These are phyloP conservation scores for Drosophila mettleri DNA, from an alignment of 2,888 invertebrate genomes.

Conservation along the genomic window DNA sequence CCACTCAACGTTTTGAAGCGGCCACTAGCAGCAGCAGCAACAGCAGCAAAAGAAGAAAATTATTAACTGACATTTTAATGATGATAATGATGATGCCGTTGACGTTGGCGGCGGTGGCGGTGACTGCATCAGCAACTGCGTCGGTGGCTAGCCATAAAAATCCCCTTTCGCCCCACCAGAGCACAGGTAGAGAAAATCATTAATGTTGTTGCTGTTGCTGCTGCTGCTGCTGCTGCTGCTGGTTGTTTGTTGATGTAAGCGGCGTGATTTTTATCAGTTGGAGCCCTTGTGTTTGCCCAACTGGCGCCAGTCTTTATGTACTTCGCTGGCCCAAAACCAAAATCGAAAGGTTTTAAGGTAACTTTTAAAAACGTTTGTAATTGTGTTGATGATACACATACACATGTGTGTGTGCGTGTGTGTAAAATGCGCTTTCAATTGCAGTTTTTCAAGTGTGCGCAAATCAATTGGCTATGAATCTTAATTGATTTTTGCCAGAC, in stretches of 20 bases:
- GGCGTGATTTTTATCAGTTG: conserved; percentile 82
- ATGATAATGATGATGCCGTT: conserved; percentile 82
- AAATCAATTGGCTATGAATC: conserved; percentile 84
- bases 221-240: conserved; percentile 40
- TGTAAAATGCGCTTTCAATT: conserved; percentile 59
- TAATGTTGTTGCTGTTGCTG: conserved; percentile 38
- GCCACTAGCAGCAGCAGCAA: conserved; percentile 18
- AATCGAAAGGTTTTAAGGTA: conserved; percentile 29
- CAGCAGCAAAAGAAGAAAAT: conserved; percentile 51
- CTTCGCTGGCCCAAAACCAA: conserved; percentile 42
- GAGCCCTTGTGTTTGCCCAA: conserved; percentile 65
- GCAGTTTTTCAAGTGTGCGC: conserved; percentile 60
- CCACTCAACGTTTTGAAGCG: conserved; percentile 67
- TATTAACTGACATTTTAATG: conserved; percentile 83
- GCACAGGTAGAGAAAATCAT: conserved; percentile 51
- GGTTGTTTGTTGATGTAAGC: conserved; percentile 73
- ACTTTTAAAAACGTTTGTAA: conserved; percentile 21
- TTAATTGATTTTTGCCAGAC: conserved; percentile 81
- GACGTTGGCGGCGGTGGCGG: conserved; percentile 54
- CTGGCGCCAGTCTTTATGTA: conserved; percentile 75
- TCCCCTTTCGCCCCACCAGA: conserved; percentile 50
- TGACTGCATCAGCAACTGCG: conserved; percentile 72
- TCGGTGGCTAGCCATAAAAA: conserved; percentile 78
- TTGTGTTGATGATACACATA: too few species aligned
- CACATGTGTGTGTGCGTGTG: conserved; percentile 16